These are phyloP conservation scores for Atta texana DNA, from an alignment of 1,140 invertebrate species.

Conservation along the genomic window DNA sequence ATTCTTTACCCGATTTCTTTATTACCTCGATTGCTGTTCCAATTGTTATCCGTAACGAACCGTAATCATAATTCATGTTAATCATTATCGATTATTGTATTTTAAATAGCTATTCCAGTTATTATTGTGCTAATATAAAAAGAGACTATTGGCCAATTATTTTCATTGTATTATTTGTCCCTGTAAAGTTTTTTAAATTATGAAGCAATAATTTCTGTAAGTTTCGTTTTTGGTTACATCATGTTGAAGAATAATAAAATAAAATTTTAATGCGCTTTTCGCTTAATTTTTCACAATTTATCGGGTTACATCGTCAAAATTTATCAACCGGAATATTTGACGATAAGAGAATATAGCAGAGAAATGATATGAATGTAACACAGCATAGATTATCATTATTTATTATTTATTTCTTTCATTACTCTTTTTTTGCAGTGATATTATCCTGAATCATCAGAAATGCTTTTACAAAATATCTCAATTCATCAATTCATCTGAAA, in stretches of 20 bases:
- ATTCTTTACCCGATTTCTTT: slow-evolving; percentile 73
- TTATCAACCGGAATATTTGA: slow-evolving; percentile 5
- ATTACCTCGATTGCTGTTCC: slow-evolving; percentile 76
- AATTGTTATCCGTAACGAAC: slow-evolving; percentile 78
- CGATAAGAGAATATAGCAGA: slow-evolving; percentile 50
- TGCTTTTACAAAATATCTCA: slow-evolving; percentile 30
- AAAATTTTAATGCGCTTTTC: neutral
- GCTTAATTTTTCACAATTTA: neutral
- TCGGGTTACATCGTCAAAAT: neutral
- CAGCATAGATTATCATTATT: neutral
- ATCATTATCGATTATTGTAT: slow-evolving; percentile 81
- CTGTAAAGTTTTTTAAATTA: slow-evolving; percentile 31
- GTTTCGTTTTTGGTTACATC: neutral
- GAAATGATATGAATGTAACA: slow-evolving; percentile 10
- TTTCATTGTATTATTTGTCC: slow-evolving; percentile 33
- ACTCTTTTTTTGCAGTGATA: slow-evolving; percentile 50
- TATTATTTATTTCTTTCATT: slow-evolving; percentile 51
- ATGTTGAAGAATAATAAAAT: neutral
- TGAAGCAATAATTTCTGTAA: neutral
- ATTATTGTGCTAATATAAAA: slow-evolving; percentile 84
- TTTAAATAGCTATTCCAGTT: slow-evolving; percentile 81
- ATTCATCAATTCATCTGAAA: neutral
- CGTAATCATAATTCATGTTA: slow-evolving; percentile 65
- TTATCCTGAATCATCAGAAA: neutral
- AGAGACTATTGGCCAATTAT: slow-evolving; percentile 79